Percentiles rank a stretch among this genome's conserved stretches.
These are phyloP conservation scores for Aphelocoma californica DNA, from an alignment of 2,797 vertebrate species.

Conservation along the genomic window DNA sequence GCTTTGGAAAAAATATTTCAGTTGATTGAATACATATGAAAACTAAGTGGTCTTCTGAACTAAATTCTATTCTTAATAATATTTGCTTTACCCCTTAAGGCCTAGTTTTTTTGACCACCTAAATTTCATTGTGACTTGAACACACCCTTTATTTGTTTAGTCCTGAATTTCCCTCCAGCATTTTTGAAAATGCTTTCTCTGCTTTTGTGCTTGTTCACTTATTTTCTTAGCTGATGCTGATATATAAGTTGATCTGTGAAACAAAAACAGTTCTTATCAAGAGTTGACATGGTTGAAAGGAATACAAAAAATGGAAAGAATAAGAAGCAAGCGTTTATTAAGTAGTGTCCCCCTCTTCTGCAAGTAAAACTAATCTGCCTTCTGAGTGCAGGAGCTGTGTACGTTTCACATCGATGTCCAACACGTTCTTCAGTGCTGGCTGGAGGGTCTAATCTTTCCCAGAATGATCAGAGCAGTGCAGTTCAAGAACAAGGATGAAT, in stretches of 20 bases:
- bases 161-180: background rate
- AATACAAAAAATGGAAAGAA: background rate
- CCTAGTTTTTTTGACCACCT: background rate
- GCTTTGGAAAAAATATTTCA: background rate
- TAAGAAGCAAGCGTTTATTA: background rate
- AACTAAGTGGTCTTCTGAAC: background rate
- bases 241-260: background rate
- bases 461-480: slow-evolving; percentile 66
- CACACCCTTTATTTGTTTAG: background rate
- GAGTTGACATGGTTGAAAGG: background rate
- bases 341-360: slow-evolving; percentile 3
- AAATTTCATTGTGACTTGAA: background rate
- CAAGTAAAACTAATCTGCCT: slow-evolving; percentile 57
- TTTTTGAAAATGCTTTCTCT: background rate
- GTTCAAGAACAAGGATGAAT: slow-evolving; percentile 77
- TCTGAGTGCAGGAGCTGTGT: background rate
- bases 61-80: background rate
- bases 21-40: background rate
- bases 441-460: slow-evolving; percentile 71
- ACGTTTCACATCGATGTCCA: slow-evolving; percentile 57
- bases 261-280: background rate
- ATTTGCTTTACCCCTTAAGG: background rate
- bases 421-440: slow-evolving; percentile 56
- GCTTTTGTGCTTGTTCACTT: background rate
- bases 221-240: background rate